A percentile compares a stretch with the other conserved stretches of the same genome.
Evolutionary conservation across 2,888 invertebrate species (phyloP).

Genomic region (Chaetoderma sp.): DNA sequence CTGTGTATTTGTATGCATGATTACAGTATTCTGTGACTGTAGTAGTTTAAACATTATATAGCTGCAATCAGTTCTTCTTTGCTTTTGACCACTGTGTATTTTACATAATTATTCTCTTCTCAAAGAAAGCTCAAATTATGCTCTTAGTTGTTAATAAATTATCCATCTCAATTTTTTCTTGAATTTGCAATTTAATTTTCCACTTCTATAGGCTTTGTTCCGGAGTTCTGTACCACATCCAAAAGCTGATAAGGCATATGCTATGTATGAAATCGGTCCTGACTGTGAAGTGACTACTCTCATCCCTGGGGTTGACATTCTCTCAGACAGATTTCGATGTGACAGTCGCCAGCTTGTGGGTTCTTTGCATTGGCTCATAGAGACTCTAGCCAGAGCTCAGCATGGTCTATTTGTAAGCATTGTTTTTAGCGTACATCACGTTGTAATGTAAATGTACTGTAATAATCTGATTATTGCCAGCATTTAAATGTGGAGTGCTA

Average conservation of each 20-base stretch:
- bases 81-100: no score
- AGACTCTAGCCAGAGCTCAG: slow-evolving; percentile 62
- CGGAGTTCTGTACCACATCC: slow-evolving; percentile 67
- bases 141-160: neutral
- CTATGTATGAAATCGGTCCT: slow-evolving; percentile 66
- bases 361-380: slow-evolving; percentile 63
- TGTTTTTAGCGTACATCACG: neutral
- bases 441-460: neutral
- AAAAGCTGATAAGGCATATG: slow-evolving; percentile 65
- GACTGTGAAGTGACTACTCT: slow-evolving; percentile 65
- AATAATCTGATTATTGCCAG: no score
- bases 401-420: slow-evolving; percentile 67
- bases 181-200: neutral
- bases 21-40: no score
- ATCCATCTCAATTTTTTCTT: neutral
- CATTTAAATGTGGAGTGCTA: no score
- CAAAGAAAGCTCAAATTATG: no score
- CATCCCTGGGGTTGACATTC: slow-evolving; percentile 63
- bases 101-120: no score
- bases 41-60: no score
- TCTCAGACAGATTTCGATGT: slow-evolving; percentile 65
- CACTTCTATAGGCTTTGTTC: slow-evolving; percentile 62
- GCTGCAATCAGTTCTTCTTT: no score
- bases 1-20: no score
- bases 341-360: slow-evolving; percentile 64